Percentiles rank a stretch among this genome's conserved stretches.
Conservation (phyloP, 2,113 vertebrate species). For the Ceyx margarethae region DNA sequence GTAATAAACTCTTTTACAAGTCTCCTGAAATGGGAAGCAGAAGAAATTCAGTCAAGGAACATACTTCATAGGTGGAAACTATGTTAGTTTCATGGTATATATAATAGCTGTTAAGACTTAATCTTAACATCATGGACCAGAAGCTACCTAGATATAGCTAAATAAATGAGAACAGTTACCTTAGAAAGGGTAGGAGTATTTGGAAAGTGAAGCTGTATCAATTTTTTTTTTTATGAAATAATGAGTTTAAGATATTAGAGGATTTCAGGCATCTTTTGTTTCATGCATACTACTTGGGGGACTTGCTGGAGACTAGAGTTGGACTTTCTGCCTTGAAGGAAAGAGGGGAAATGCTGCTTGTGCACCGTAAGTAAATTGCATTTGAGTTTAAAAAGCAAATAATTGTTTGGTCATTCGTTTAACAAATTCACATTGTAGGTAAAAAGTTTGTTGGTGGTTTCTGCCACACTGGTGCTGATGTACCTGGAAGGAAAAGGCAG, state of each 20-base stretch:
- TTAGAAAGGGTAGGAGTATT: not conserved
- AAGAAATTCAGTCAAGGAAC: not conserved
- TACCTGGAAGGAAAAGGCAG: slow-evolving; percentile 83
- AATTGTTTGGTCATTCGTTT: slow-evolving; percentile 44
- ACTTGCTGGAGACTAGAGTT: not conserved
- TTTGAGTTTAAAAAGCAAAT: slow-evolving; percentile 29
- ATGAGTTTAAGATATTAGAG: not conserved
- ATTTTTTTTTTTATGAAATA: not conserved
- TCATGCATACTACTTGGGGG: not conserved
- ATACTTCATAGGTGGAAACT: not conserved
- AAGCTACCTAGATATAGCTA: not conserved
- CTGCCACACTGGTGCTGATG: slow-evolving; percentile 76
- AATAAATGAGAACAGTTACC: not conserved
- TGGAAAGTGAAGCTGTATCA: not conserved
- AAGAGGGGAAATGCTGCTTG: not conserved
- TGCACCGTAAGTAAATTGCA: not conserved
- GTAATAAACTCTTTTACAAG: not conserved
- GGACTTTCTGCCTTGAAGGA: not conserved
- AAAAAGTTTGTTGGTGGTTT: slow-evolving; percentile 30
- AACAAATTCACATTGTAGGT: not conserved
- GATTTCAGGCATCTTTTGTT: not conserved
- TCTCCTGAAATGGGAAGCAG: not conserved
- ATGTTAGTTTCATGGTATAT: not conserved
- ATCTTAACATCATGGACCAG: not conserved
- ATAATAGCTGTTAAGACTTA: not conserved